Base-by-base conservation (phyloP, 2,797 vertebrate genomes). In the Coilia nasus region DNA sequence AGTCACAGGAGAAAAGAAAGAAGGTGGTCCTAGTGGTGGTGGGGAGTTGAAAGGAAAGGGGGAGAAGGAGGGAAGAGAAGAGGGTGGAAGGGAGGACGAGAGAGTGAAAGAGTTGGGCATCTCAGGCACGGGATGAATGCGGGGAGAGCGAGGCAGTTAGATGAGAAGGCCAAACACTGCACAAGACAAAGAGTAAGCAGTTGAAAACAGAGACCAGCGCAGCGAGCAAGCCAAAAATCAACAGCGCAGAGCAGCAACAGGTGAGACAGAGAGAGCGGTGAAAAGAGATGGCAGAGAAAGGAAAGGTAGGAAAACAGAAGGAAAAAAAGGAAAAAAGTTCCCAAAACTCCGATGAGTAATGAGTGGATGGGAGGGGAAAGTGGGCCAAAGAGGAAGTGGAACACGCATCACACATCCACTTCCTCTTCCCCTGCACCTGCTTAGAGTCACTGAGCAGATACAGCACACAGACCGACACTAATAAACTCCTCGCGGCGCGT, bases 341-440 rank as follows among this genome's bases (percentile, higher is more conserved):
- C 90, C 90, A 86, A 91, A 89, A 93, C 93, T 93, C 91, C 92
- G 85, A 82, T 92, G 92, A 94, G 90, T 90, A 93, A 93, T 88
- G 64, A 84, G 87, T 21, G 89, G 85, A 85, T 81, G 86, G 81
- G 90, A 87, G 87, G 87, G 6, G 25, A 87, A 81, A 84, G 62
- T 87, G 46, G 88, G 56, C 67, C 0, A 84, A 67, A 81, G 81
- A 83, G 54, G 57, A 19, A 86, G 84, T 31, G 19, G 21, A 62
- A 0, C 82, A 57, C 25, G 25, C 17, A 84, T 41, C 54, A 59
- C 71, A 47, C 23, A 84, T 47, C 71, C 35, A 78, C 1, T 7
- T 41, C 46, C 56, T 60, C 46, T 25, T 17, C 41, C 47, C 57
- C 83, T n/a, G 28, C 64, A 71, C 64, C 64, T 71, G 28, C 28